Conservation (phyloP, 2,888 invertebrate genomes). For the Dryocosmus kuriphilus region DNA sequence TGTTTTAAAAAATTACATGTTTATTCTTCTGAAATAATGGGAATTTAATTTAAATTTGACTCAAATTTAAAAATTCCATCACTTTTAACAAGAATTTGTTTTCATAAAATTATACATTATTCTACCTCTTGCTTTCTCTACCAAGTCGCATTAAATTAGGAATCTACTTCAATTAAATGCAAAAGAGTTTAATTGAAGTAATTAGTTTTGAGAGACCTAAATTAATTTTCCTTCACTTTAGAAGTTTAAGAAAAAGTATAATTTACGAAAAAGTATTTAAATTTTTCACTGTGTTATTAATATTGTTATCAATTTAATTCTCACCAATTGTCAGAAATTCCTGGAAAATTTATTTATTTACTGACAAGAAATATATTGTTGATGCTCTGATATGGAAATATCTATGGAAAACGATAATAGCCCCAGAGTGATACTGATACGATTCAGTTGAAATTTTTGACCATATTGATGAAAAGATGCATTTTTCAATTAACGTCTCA, state of each 20-base stretch:
- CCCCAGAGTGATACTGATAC: constrained; percentile 30
- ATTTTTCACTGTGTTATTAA: not conserved
- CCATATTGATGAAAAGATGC: not conserved
- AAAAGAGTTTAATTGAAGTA: not conserved
- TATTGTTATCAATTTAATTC: not conserved
- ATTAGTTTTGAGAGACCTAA: not conserved
- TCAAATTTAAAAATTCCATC: not conserved
- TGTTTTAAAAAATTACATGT: too few species aligned
- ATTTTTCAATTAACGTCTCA: not conserved
- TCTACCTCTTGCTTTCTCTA: constrained; percentile 16
- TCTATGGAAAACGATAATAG: too few species aligned
- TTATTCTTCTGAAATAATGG: too few species aligned
- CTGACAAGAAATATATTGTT: too few species aligned
- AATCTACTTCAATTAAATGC: not conserved
- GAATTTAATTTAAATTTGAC: not conserved
- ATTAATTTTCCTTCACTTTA: constrained; percentile 21
- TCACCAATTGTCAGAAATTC: not conserved
- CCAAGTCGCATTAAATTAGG: not conserved
- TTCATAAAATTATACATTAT: too few species aligned
- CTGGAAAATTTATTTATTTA: not conserved
- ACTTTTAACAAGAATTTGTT: not conserved
- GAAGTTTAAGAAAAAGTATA: too few species aligned
- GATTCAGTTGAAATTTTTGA: not conserved
- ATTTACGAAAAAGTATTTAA: not conserved
- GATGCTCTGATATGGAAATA: too few species aligned